Evolutionary conservation across 2,113 vertebrate genomes (phyloP).

Genomic region (Emydocephalus ijimae): DNA sequence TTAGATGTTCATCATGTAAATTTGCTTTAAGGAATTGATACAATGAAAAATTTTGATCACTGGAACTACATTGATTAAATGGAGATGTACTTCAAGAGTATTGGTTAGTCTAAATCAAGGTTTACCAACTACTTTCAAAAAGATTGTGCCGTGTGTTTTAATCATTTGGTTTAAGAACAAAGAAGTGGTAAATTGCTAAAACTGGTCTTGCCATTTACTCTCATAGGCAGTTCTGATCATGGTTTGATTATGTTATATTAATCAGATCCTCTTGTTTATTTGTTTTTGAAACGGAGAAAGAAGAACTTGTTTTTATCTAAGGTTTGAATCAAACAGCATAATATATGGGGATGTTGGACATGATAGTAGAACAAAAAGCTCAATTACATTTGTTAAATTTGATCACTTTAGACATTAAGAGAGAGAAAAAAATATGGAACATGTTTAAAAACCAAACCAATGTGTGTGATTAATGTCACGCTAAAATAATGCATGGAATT

Average conservation of each 20-base stretch:
- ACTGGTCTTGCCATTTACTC: background rate
- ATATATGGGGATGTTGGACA: background rate
- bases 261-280: background rate
- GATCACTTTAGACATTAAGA: background rate
- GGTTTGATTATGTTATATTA: background rate
- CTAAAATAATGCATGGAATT: background rate
- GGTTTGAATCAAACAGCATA: background rate
- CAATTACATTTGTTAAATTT: background rate
- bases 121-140: background rate
- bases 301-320: background rate
- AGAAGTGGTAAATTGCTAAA: background rate
- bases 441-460: background rate
- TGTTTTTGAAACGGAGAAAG: background rate
- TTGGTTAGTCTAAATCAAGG: background rate
- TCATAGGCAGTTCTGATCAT: background rate
- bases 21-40: background rate
- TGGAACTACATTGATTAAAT: background rate
- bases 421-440: background rate
- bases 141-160: background rate
- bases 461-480: background rate
- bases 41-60: background rate
- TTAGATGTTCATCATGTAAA: background rate
- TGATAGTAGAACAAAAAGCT: background rate
- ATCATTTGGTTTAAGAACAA: background rate
- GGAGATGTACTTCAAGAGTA: background rate